Evolutionary conservation across 2,888 invertebrate species (phyloP).

Genomic region (Rhodophaea formosa): DNA sequence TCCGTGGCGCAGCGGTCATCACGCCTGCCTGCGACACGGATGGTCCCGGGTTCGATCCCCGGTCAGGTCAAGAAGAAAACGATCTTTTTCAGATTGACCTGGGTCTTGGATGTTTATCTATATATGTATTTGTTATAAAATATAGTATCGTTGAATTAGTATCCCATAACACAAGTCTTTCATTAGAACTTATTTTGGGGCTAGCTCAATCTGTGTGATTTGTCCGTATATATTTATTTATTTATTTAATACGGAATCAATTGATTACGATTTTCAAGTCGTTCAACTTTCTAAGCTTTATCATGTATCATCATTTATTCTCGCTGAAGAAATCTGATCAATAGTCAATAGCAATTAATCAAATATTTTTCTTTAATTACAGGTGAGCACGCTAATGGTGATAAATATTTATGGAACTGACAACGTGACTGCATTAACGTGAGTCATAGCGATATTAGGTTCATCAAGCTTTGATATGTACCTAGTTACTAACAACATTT

Average conservation of each 20-base stretch:
- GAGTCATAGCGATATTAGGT: conserved; percentile 28
- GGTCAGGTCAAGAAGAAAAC: too few relatives aligned
- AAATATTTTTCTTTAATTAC: conserved; percentile 33
- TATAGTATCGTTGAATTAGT: too few relatives aligned
- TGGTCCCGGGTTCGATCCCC: too few relatives aligned
- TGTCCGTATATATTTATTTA: too few relatives aligned
- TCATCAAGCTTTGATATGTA: conserved; percentile 6
- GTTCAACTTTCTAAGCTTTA: neutral
- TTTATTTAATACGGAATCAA: conserved; percentile 19
- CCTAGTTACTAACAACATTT: neutral
- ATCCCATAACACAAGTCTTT: too few relatives aligned
- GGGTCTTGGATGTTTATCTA: too few relatives aligned
- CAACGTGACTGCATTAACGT: conserved; percentile 43
- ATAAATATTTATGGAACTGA: conserved; percentile 40
- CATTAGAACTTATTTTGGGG: too few relatives aligned
- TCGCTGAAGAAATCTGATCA: neutral
- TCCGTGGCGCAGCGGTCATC: too few relatives aligned
- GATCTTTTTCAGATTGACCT: too few relatives aligned
- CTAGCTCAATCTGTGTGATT: too few relatives aligned
- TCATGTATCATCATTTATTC: neutral
- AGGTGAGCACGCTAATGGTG: conserved; percentile 36
- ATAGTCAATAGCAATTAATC: conserved; percentile 14
- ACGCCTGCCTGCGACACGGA: too few relatives aligned
- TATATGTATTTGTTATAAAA: too few relatives aligned
- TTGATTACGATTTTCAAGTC: conserved; percentile 19